phyloP scores from a whole-genome alignment of 2,888 invertebrate species.

The Synanthedon tipuliformis region DNA sequence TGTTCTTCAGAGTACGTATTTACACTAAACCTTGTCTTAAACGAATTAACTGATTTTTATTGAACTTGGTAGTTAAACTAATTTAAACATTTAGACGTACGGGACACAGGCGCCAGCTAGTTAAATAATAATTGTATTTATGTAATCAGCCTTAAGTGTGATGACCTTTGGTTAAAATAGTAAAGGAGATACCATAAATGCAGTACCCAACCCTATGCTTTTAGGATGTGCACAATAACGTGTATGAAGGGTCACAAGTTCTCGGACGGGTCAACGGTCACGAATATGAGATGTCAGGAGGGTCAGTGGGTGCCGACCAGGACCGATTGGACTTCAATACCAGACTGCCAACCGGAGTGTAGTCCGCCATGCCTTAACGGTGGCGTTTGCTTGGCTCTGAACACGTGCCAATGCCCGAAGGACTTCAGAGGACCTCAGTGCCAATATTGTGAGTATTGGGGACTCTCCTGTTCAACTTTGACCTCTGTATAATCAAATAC shows the following conservation, averaged over 20 bases:
- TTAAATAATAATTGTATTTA: too few relatives aligned
- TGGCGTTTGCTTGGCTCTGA: conserved; percentile 81
- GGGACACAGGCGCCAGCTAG: too few relatives aligned
- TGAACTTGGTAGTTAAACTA: too few relatives aligned
- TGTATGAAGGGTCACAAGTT: conserved; percentile 77
- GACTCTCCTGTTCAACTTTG: too few relatives aligned
- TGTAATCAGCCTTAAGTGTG: too few relatives aligned
- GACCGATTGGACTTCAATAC: conserved; percentile 72
- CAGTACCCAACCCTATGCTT: conserved; percentile 6
- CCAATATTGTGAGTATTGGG: conserved; percentile 66
- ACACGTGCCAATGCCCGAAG: conserved; percentile 82
- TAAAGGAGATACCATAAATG: too few relatives aligned
- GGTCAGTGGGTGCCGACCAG: conserved; percentile 78
- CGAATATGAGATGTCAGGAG: conserved; percentile 76
- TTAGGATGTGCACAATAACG: conserved; percentile 74
- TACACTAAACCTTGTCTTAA: too few relatives aligned
- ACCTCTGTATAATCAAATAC: too few relatives aligned
- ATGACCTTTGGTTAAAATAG: too few relatives aligned
- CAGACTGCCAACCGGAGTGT: conserved; percentile 77
- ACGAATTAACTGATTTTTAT: too few relatives aligned
- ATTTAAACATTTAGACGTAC: too few relatives aligned
- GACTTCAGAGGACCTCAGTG: conserved; percentile 79
- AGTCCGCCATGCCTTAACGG: conserved; percentile 81
- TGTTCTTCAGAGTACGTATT: conserved; percentile 75
- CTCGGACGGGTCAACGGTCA: conserved; percentile 76